Percentiles rank a stretch among this genome's conserved stretches.
phyloP scores from a whole-genome alignment of 1,140 invertebrate species.

The Myzus persicae region DNA sequence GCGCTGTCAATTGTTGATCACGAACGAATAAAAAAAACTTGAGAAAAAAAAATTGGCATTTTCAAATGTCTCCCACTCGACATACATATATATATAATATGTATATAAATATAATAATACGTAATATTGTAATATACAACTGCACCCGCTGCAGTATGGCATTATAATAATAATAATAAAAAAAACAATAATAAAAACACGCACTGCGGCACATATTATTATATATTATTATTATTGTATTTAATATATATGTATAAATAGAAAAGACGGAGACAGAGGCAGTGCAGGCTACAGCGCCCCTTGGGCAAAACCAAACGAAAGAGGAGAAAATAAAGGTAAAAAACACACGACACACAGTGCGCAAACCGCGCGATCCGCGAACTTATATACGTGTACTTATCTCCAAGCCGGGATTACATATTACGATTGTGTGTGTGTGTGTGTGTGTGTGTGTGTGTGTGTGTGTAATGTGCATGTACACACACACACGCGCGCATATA shows the following conservation, averaged over 20 bases:
- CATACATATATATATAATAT: not conserved
- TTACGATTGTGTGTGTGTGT: not conserved
- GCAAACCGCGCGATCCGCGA: not conserved
- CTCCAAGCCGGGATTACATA: not conserved
- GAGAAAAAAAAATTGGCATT: not conserved
- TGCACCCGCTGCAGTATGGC: not conserved
- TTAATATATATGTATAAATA: no score
- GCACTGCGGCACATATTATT: not conserved
- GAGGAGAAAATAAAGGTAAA: not conserved
- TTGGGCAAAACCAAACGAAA: conserved; percentile 26
- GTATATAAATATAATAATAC: not conserved
- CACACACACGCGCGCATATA: not conserved
- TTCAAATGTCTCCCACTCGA: not conserved
- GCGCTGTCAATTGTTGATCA: conserved; percentile 14
- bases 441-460: not conserved
- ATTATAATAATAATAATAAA: not conserved
- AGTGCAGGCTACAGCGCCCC: not conserved
- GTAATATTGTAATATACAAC: not conserved
- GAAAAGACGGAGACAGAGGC: not conserved
- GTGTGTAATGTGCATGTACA: not conserved
- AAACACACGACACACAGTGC: not conserved
- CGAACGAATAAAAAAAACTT: not conserved
- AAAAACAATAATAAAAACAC: not conserved
- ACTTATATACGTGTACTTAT: not conserved
- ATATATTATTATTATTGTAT: not conserved